These are phyloP conservation scores for Drosophila pseudotakahashii DNA, from an alignment of 2,888 invertebrate genomes.

Conservation along the genomic window DNA sequence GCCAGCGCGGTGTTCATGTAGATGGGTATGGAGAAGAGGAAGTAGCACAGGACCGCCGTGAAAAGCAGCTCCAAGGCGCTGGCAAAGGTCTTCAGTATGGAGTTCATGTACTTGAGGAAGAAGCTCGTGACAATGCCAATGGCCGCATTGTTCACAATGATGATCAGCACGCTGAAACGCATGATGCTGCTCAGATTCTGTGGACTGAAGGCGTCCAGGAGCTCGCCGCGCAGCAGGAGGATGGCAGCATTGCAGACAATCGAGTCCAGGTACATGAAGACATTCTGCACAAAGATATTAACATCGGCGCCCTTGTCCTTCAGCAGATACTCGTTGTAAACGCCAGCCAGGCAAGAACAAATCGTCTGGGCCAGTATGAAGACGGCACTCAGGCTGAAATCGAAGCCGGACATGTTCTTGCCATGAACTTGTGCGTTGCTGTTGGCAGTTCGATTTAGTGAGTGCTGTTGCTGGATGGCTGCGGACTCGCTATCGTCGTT, in stretches of 20 bases:
- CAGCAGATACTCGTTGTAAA: conserved; percentile 96
- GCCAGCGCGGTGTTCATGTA: conserved; percentile 92
- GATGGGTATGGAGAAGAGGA: conserved; percentile 93
- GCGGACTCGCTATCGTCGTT: conserved; percentile 65
- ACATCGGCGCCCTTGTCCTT: conserved; percentile 93
- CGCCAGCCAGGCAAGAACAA: conserved; percentile 97
- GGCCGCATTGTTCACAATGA: conserved; percentile 94
- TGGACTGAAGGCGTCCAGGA: conserved; percentile 87
- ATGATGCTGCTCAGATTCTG: conserved; percentile 86
- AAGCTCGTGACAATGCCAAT: conserved; percentile 97
- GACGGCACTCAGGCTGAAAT: conserved; percentile 87
- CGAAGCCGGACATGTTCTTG: conserved; percentile 84
- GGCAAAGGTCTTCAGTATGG: conserved; percentile 97
- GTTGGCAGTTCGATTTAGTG: neutral
- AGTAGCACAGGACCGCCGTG: conserved; percentile 94
- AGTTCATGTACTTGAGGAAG: conserved; percentile 96
- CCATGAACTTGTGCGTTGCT: conserved; percentile 4
- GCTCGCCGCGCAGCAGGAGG: conserved; percentile 88
- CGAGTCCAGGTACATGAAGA: conserved; percentile 97
- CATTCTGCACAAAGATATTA: conserved; percentile 96
- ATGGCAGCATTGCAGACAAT: conserved; percentile 94
- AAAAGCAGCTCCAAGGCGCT: conserved; percentile 96
- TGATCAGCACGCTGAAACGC: conserved; percentile 90
- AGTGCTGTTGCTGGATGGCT: conserved; percentile 44
- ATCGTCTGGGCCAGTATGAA: conserved; percentile 91